Base-by-base conservation (phyloP, 2,888 invertebrate species). In the Prosopocoilus inquinatus region DNA sequence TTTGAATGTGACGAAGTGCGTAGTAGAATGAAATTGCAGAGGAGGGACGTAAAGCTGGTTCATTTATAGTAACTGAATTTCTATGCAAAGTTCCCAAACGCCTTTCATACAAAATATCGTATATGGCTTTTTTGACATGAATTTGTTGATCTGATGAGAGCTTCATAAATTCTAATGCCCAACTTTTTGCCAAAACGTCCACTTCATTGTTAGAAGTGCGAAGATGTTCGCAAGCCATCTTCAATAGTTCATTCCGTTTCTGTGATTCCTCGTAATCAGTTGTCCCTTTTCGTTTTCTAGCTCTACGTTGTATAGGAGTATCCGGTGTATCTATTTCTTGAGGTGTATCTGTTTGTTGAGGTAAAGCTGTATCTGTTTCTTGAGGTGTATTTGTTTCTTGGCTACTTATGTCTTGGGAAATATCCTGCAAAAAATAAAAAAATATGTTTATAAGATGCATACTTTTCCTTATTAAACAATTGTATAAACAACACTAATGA, bases 141-240 rank as follows among this genome's bases (percentile, higher is more conserved):
- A 45, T 45, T 16, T 45, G 45, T 16, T 45, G 45, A 45, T 15
- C 45, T 45, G 45, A 4, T 45, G 45, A 45, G 15, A 45, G 45
- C 16, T 45, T 45, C 16, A 45, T 45, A 45, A 45, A 45, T 16
- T 45, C 45, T 45, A 45, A 15, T 45, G 45, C 45, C 45, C 45
- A 45, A 45, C 16, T 12, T 45, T 45, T 45, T 45, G 45, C 45
- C 16, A 45, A 45, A 12, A 45, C 45, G 12, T 45, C 45, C 53
- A n/a, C n/a, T n/a, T 45, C 45, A 45, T 16, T 45, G 16, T 45
- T 45, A 15, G 45, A 45, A 45, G 45, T 45, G 16, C 45, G 45
- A 16, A 8, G 45, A 4, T 45, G 45, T 16, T 45, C 15, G 16
- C 16, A 45, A 15, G 45, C 45, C 45, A 45, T 45, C 16, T 45